Evolutionary conservation across 1,140 invertebrate species (phyloP), one percentile per base, ranked within the genome.

Genomic region (Drosophila sp.): DNA sequence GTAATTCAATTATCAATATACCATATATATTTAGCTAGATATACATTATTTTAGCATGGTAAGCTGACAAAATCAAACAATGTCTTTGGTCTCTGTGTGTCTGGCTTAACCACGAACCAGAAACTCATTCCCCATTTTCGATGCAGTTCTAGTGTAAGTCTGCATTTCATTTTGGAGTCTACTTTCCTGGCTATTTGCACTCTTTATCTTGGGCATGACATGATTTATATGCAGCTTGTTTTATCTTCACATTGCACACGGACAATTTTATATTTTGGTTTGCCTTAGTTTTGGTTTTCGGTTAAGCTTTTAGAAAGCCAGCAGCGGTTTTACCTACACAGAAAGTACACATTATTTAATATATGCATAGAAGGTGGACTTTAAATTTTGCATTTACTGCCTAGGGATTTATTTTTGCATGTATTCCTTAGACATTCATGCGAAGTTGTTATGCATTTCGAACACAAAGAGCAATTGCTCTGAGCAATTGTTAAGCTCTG

Each of bases 211-310:
- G 83, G 76, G 69, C 77, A 67, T 73, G 83, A 77, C 83, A 87
- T 87, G 82, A 87, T 87, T 89, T 87, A 87, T 87, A 71, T 82
- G 79, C 83, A 89, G 62, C 69, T 50, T 76, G 78, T 74, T 72
- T 87, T 87, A 87, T 89, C 83, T 87, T 25, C 78, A 76, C 63
- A 82, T 72, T n/a, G 54, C 46, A 58, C 50, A 82, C 41, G 43
- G 50, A 34, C 11, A 29, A 45, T 34, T 54, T 29, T 38, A 27
- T 46, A 34, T 25, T 46, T 65, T 65, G 9, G 14, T 50, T 29
- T 40, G 62, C 25, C 43, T 40, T 38, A 38, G 32, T 14, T 63
- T 18, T 2, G 14, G 36, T 25, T 13, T 36, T 36, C 13, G 4
- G 27, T 29, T 29, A 7, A 29, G 27, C 27, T 29, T 29, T 29